phyloP scores from a whole-genome alignment of 2,797 vertebrate species.

The Spinibarbus caldwelli region DNA sequence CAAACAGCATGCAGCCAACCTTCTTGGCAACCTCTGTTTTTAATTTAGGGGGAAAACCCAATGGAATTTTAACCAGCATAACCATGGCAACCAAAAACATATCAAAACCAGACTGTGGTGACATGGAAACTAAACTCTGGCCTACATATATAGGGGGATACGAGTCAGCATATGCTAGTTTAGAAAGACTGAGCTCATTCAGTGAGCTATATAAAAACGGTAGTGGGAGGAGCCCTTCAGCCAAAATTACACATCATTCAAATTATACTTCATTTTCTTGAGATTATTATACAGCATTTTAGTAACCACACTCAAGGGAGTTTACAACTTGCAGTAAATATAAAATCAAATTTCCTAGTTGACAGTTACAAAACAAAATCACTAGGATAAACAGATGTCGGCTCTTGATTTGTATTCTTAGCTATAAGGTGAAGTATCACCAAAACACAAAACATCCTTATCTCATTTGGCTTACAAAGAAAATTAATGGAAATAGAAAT shows the following conservation, averaged over 20 bases:
- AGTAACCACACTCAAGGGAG: conserved; percentile 16
- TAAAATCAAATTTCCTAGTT: background rate
- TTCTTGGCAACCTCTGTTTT: conserved; percentile 33
- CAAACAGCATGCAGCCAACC: conserved; percentile 42
- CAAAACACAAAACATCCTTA: background rate
- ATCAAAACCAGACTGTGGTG: conserved; percentile 48
- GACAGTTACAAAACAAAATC: background rate
- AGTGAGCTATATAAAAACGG: conserved; percentile 12
- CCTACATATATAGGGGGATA: conserved; percentile 26
- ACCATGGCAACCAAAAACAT: conserved; percentile 55
- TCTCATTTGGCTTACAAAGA: background rate
- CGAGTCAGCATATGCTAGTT: conserved; percentile 39
- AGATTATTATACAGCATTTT: conserved; percentile 26
- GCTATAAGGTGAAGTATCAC: background rate
- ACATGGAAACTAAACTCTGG: conserved; percentile 57
- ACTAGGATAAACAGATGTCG: background rate
- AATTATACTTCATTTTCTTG: conserved; percentile 32
- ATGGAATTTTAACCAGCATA: conserved; percentile 46
- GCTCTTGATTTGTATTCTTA: background rate
- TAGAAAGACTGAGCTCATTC: conserved; percentile 30
- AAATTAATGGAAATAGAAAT: background rate
- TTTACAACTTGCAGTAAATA: conserved; percentile 3
- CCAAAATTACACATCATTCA: conserved; percentile 35
- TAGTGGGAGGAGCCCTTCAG: conserved; percentile 1
- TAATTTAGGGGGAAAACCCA: conserved; percentile 54